Evolutionary conservation across 2,888 invertebrate species (phyloP).

Genomic region (Willowsia nigromaculata): DNA sequence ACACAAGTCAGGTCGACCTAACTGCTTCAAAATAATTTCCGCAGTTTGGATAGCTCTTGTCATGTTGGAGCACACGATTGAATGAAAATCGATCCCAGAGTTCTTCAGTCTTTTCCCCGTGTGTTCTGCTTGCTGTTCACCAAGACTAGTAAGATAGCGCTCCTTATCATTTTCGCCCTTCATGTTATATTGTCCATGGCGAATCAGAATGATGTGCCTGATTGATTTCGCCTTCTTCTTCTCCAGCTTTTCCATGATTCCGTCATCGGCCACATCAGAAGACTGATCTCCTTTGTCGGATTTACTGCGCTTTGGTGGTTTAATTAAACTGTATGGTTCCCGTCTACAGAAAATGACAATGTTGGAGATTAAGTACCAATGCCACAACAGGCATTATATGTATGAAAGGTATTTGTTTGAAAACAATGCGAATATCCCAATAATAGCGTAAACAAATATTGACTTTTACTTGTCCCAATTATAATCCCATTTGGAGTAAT

Average conservation of each 20-base stretch:
- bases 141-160: conserved; percentile 89
- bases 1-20: conserved; percentile 79
- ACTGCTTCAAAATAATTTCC: conserved; percentile 85
- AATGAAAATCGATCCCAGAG: conserved; percentile 89
- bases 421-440: no score
- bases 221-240: conserved; percentile 84
- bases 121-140: conserved; percentile 88
- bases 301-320: conserved; percentile 82
- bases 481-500: conserved; percentile 86
- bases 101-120: conserved; percentile 90
- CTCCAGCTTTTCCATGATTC: conserved; percentile 85
- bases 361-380: neutral
- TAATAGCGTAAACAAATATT: no score
- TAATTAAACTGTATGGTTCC: conserved; percentile 87
- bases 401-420: no score
- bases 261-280: conserved; percentile 83
- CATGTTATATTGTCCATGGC: conserved; percentile 96
- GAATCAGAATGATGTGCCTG: conserved; percentile 92
- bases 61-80: conserved; percentile 94
- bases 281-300: conserved; percentile 37
- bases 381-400: neutral
- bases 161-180: conserved; percentile 87
- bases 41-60: conserved; percentile 95
- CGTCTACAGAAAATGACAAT: conserved; percentile 82
- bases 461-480: conserved; percentile 92